Evolutionary conservation across 1,140 invertebrate genomes (phyloP).

Genomic region (Zophobas atratus): DNA sequence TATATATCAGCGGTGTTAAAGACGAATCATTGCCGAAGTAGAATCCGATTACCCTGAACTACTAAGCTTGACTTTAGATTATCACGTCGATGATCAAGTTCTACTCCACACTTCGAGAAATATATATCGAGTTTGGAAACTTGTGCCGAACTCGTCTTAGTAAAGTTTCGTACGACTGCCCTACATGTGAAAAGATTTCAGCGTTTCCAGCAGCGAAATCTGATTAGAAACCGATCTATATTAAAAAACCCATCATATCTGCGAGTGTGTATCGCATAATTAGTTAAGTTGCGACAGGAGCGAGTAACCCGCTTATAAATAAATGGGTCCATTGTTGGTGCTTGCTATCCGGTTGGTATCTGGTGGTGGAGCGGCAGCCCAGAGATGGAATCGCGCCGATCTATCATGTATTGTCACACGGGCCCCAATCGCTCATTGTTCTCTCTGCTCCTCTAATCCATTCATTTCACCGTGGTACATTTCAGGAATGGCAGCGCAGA

Average conservation of each 20-base stretch:
- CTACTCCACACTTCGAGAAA: too few relatives aligned
- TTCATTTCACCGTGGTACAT: slow-evolving; percentile 61
- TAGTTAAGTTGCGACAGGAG: slow-evolving; percentile 45
- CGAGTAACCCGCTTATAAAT: slow-evolving; percentile 59
- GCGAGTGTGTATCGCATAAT: slow-evolving; percentile 42
- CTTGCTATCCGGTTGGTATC: slow-evolving; percentile 57
- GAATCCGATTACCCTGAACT: too few relatives aligned
- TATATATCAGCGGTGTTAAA: too few relatives aligned
- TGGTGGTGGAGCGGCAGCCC: slow-evolving; percentile 59
- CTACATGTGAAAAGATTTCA: too few relatives aligned
- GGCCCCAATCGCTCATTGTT: slow-evolving; percentile 65
- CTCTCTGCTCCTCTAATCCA: slow-evolving; percentile 64
- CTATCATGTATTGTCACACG: slow-evolving; percentile 67
- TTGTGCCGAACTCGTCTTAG: too few relatives aligned
- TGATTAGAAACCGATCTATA: background rate
- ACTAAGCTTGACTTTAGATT: too few relatives aligned
- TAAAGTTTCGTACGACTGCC: too few relatives aligned
- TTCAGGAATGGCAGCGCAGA: slow-evolving; percentile 62
- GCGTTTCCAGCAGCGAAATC: too few relatives aligned
- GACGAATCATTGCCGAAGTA: too few relatives aligned
- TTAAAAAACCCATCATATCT: slow-evolving; percentile 35
- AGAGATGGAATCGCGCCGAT: slow-evolving; percentile 66
- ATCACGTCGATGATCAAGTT: too few relatives aligned
- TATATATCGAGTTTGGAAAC: too few relatives aligned
- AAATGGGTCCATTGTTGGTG: slow-evolving; percentile 63